Conservation (phyloP, 2,797 vertebrate species). For the Xenopus petersii region DNA sequence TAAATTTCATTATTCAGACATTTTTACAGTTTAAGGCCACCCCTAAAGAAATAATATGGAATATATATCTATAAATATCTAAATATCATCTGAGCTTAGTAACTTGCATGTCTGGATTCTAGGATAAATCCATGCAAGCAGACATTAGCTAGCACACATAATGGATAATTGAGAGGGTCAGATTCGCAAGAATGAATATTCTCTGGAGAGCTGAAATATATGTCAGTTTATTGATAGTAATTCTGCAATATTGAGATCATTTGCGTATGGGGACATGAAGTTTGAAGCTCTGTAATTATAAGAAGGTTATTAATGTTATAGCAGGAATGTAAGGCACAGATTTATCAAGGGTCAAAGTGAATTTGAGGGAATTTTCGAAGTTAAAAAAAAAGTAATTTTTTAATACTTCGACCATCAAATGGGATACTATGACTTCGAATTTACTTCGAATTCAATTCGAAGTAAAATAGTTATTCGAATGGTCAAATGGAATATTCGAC, state of each 20-base stretch:
- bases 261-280: slow-evolving; percentile 14
- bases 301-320: not conserved
- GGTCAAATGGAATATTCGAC: too few relatives aligned
- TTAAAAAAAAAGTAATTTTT: not conserved
- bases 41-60: not conserved
- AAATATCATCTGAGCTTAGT: slow-evolving; percentile 14
- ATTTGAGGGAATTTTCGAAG: too few relatives aligned
- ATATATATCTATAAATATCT: not conserved
- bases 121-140: slow-evolving; percentile 29
- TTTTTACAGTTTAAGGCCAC: slow-evolving; percentile 1
- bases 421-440: too few relatives aligned
- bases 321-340: not conserved
- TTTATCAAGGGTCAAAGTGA: too few relatives aligned
- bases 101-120: slow-evolving; percentile 18
- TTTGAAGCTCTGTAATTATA: slow-evolving; percentile 6
- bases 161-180: slow-evolving; percentile 34
- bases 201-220: slow-evolving; percentile 28
- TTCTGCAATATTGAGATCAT: slow-evolving; percentile 23
- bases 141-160: slow-evolving; percentile 37
- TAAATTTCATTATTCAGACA: slow-evolving; percentile 9
- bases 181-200: slow-evolving; percentile 31
- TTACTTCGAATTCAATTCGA: too few relatives aligned
- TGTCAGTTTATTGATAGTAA: slow-evolving; percentile 21
- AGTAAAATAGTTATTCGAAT: too few relatives aligned
- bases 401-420: not conserved